These are phyloP conservation scores for Peromyscus attwateri DNA, from an alignment of 2,797 vertebrate genomes.

Conservation along the genomic window DNA sequence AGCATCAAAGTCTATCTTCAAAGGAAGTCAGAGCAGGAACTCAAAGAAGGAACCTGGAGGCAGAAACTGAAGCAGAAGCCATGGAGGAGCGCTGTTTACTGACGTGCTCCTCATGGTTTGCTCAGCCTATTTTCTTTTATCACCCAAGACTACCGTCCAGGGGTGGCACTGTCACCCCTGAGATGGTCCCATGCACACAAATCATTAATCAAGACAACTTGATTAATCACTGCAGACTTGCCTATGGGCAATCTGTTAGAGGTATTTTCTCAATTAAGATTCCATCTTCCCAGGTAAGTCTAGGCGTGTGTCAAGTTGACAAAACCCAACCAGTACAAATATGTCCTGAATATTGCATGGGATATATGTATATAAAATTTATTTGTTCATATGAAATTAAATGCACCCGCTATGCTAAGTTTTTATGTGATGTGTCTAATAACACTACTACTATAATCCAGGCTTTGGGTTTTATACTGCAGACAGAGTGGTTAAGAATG, in stretches of 20 bases:
- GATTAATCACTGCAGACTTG: neutral
- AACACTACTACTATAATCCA: neutral
- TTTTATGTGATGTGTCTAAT: neutral
- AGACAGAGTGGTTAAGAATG: neutral
- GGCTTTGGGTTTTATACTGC: neutral
- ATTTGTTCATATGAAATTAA: conserved; percentile 11
- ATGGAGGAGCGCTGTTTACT: neutral
- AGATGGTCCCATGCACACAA: neutral
- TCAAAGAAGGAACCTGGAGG: neutral
- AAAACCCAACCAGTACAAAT: neutral
- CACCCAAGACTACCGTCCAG: neutral
- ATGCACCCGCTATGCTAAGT: neutral
- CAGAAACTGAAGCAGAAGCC: neutral
- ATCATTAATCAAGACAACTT: neutral
- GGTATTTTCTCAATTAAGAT: neutral
- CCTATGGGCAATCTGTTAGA: neutral
- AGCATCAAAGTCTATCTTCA: neutral
- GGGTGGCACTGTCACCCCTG: no score
- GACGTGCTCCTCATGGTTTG: neutral
- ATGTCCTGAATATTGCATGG: neutral
- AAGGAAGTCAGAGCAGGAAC: neutral
- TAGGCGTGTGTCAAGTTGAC: neutral
- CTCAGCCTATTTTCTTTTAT: neutral
- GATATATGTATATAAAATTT: neutral
- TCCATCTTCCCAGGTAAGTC: neutral